These are phyloP conservation scores for Gortyna flavago DNA, from an alignment of 2,888 invertebrate species.

Conservation along the genomic window DNA sequence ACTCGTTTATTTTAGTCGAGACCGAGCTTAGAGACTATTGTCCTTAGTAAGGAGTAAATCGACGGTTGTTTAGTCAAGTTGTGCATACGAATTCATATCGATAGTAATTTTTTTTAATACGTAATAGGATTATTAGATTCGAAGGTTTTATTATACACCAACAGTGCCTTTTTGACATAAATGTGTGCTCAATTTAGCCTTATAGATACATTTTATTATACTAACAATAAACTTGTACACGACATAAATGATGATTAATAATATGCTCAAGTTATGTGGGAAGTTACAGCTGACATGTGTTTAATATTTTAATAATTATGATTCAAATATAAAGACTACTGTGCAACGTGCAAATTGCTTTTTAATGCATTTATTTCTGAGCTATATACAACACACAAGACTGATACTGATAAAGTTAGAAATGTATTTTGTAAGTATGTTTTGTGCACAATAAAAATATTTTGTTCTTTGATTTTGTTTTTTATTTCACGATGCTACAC, in stretches of 20 bases:
- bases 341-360: conserved; percentile 80
- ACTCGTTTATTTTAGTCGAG: conserved; percentile 31
- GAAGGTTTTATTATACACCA: conserved; percentile 21
- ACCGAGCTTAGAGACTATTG: conserved; percentile 45
- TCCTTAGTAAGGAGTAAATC: conserved; percentile 45
- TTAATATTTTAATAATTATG: conserved; percentile 67
- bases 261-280: conserved; percentile 81
- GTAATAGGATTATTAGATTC: conserved; percentile 35
- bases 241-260: conserved; percentile 25
- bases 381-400: conserved; percentile 90
- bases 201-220: conserved; percentile 36
- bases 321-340: conserved; percentile 68
- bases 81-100: conserved; percentile 46
- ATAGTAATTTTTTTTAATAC: conserved; percentile 26
- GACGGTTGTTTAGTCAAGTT: conserved; percentile 50
- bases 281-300: conserved; percentile 74
- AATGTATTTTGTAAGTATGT: conserved; percentile 87
- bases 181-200: conserved; percentile 51
- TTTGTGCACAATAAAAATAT: conserved; percentile 89
- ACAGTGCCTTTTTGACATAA: conserved; percentile 53
- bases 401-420: conserved; percentile 89
- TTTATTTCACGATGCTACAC: conserved; percentile 77
- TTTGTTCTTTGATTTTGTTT: conserved; percentile 84
- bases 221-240: conserved; percentile 12
- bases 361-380: conserved; percentile 87